Evolutionary conservation across 2,888 invertebrate genomes (phyloP).

Genomic region (Cosmia pyralina): DNA sequence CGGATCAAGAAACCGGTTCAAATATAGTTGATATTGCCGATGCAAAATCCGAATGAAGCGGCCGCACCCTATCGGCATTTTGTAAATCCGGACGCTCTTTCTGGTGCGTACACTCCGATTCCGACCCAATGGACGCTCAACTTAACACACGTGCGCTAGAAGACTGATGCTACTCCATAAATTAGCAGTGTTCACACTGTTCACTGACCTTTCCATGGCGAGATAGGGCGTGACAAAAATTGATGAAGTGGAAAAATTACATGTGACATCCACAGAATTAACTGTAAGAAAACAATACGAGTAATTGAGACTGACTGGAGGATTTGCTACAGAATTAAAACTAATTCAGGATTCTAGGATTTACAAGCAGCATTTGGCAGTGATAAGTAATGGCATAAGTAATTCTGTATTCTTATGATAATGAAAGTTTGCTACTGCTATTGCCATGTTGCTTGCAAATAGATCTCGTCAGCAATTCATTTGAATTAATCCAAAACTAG

Average conservation of each 20-base stretch:
- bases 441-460: neutral
- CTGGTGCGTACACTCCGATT: too few species aligned
- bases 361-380: neutral
- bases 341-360: neutral
- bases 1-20: too few species aligned
- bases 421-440: neutral
- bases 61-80: too few species aligned
- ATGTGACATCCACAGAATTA: neutral
- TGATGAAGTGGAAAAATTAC: slow-evolving; percentile 23
- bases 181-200: slow-evolving; percentile 21
- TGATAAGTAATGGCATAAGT: too few species aligned
- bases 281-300: neutral
- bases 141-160: slow-evolving; percentile 43
- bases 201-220: slow-evolving; percentile 34
- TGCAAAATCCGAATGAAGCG: too few species aligned
- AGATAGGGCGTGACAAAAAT: neutral
- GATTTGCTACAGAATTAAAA: neutral
- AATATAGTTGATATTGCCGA: too few species aligned
- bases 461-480: neutral
- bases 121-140: neutral
- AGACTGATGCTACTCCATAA: slow-evolving; percentile 36
- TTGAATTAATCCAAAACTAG: neutral
- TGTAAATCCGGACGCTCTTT: too few species aligned
- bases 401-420: neutral
- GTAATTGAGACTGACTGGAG: neutral